Conservation (phyloP, 1,140 invertebrate species). For the Heliconius himera region DNA sequence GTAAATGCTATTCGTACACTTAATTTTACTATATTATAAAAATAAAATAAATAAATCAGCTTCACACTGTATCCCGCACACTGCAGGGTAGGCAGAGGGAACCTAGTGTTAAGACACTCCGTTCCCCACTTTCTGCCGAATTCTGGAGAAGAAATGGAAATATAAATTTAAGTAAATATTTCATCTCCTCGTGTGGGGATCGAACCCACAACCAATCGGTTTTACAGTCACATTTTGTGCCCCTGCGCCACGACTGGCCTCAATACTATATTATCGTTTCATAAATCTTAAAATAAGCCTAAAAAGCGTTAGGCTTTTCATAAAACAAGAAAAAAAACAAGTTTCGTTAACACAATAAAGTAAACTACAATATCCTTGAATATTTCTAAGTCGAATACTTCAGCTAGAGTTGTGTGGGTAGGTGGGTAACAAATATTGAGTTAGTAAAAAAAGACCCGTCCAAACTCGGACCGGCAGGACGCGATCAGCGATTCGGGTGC, state of each 20-base stretch:
- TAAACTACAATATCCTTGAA: not conserved
- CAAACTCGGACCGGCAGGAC: conserved; percentile 72
- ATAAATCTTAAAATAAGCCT: no score
- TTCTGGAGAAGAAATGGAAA: no score
- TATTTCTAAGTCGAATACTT: not conserved
- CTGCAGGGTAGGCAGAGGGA: no score
- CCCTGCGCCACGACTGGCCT: no score
- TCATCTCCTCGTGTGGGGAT: no score
- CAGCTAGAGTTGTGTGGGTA: conserved; percentile 29
- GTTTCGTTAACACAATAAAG: not conserved
- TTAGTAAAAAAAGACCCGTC: conserved; percentile 62
- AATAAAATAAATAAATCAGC: no score
- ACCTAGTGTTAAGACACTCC: no score
- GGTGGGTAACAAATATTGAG: conserved; percentile 42
- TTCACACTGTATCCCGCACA: no score
- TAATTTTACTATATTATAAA: not conserved
- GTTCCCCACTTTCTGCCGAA: no score
- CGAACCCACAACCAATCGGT: no score
- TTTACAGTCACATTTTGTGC: no score
- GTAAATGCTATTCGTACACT: not conserved
- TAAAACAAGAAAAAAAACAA: not conserved
- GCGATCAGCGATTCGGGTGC: conserved; percentile 78
- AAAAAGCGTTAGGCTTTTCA: not conserved
- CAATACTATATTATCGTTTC: not conserved
- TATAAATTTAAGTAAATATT: no score